Percentiles rank a stretch among this genome's conserved stretches.
These are phyloP conservation scores for Polyommatus icarus DNA, from an alignment of 2,888 invertebrate genomes.

Conservation along the genomic window DNA sequence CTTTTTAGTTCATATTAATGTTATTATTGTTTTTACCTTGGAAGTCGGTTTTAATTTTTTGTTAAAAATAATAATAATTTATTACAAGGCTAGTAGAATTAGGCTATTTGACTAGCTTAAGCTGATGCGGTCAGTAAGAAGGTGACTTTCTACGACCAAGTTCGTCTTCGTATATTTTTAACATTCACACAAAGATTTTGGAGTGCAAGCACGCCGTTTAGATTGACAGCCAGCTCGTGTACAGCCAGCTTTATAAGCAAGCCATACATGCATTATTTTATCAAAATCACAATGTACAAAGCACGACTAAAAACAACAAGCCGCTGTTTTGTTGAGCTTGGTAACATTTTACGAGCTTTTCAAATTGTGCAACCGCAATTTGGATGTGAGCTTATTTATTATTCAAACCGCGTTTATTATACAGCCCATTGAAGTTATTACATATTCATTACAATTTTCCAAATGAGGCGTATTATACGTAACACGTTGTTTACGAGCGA, in stretches of 20 bases:
- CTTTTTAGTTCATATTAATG: too few relatives aligned
- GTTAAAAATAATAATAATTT: too few relatives aligned
- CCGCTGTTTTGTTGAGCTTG: background rate
- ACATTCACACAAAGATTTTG: too few relatives aligned
- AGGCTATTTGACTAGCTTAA: too few relatives aligned
- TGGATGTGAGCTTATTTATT: constrained; percentile 38
- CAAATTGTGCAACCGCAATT: constrained; percentile 40
- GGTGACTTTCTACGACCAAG: too few relatives aligned
- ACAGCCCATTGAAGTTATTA: constrained; percentile 33
- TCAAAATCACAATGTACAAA: background rate
- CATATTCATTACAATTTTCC: constrained; percentile 31
- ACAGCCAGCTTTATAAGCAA: background rate
- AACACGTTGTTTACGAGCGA: constrained; percentile 7
- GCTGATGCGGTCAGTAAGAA: too few relatives aligned
- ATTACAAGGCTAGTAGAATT: too few relatives aligned
- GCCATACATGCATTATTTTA: background rate
- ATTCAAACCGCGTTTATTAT: constrained; percentile 37
- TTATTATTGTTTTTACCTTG: too few relatives aligned
- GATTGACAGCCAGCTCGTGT: background rate
- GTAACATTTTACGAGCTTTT: constrained; percentile 38
- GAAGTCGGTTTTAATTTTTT: too few relatives aligned
- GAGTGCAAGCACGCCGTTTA: too few relatives aligned
- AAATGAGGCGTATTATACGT: constrained; percentile 30
- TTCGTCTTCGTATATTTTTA: too few relatives aligned
- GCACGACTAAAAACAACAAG: background rate